Evolutionary conservation across 2,888 invertebrate genomes (phyloP).

Genomic region (Apodemia mormo): DNA sequence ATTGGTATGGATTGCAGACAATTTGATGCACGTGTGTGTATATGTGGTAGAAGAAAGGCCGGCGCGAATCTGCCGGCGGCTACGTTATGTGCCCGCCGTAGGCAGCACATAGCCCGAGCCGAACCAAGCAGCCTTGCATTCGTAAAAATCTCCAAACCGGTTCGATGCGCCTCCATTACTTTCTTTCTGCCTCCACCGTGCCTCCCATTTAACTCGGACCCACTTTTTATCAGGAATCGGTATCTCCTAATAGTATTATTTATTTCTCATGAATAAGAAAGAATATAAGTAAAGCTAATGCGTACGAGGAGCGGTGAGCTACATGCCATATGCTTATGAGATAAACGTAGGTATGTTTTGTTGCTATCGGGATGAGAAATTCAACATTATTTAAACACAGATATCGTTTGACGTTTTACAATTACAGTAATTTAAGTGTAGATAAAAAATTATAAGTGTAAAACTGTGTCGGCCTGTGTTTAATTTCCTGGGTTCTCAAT

Average conservation of each 20-base stretch:
- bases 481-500: too few relatives aligned
- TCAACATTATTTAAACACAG: neutral
- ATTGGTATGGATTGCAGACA: constrained; percentile 50
- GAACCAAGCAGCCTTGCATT: constrained; percentile 76
- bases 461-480: too few relatives aligned
- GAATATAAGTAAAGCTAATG: constrained; percentile 78
- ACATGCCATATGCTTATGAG: constrained; percentile 69
- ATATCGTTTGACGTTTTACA: neutral
- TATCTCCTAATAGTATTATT: constrained; percentile 82
- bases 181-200: constrained; percentile 80
- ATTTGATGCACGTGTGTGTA: constrained; percentile 49
- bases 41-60: constrained; percentile 60
- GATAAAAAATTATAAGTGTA: neutral
- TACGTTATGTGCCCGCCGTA: constrained; percentile 71
- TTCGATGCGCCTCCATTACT: constrained; percentile 81
- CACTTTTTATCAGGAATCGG: constrained; percentile 82
- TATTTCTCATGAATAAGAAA: constrained; percentile 80
- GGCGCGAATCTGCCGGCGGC: constrained; percentile 74
- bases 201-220: constrained; percentile 81
- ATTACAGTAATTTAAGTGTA: neutral
- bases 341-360: constrained; percentile 60
- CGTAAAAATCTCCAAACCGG: constrained; percentile 81
- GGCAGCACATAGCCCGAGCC: constrained; percentile 68
- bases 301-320: constrained; percentile 74
- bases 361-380: constrained; percentile 45